These are phyloP conservation scores for Plebejus argus DNA, from an alignment of 2,888 invertebrate genomes.

Conservation along the genomic window DNA sequence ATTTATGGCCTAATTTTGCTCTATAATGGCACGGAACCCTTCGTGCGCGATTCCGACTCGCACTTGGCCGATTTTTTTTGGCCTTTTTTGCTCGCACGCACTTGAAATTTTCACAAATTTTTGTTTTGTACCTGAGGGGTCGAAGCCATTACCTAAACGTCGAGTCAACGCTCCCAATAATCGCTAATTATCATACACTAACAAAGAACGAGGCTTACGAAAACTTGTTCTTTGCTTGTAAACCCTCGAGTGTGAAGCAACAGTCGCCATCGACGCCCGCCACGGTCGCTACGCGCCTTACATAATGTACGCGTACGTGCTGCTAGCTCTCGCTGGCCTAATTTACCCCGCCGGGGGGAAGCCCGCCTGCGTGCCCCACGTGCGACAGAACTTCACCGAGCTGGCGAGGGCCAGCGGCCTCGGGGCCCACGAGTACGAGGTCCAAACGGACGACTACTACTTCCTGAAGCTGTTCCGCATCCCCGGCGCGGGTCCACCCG, in stretches of 20 bases:
- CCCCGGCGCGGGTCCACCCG: constrained; percentile 44
- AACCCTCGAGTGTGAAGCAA: neutral
- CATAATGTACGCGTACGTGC: neutral
- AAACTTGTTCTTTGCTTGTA: neutral
- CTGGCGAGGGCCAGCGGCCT: constrained; percentile 44
- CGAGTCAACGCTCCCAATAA: neutral
- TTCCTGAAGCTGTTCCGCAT: constrained; percentile 49
- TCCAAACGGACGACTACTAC: constrained; percentile 50
- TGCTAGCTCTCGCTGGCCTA: neutral
- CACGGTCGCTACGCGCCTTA: neutral
- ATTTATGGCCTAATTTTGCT: too few species aligned
- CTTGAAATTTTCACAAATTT: too few species aligned
- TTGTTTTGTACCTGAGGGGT: too few species aligned
- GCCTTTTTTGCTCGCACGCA: too few species aligned
- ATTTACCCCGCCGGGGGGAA: neutral
- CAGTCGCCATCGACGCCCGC: neutral
- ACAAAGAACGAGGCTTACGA: neutral
- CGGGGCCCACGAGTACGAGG: constrained; percentile 43
- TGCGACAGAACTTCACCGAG: constrained; percentile 41
- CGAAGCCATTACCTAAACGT: neutral
- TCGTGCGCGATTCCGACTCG: too few species aligned
- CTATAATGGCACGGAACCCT: too few species aligned
- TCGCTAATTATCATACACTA: neutral
- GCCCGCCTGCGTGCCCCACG: neutral
- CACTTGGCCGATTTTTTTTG: too few species aligned